Evolutionary conservation across 2,797 vertebrate genomes (phyloP).

Genomic region (Clarias laeviceps): DNA sequence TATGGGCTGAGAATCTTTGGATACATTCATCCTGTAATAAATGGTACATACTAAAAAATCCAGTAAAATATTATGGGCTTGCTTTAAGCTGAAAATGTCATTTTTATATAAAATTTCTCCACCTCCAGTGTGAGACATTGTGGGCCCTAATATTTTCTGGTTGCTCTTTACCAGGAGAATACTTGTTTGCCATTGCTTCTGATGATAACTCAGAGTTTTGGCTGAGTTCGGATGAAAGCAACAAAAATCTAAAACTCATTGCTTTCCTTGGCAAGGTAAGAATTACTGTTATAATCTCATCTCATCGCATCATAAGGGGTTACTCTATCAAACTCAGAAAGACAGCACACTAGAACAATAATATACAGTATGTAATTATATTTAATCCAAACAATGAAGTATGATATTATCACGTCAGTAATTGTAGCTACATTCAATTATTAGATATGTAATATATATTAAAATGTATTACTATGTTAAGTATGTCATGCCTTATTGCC

Average conservation of each 20-base stretch:
- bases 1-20: constrained; percentile 85
- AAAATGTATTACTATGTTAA: not conserved
- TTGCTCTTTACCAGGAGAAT: constrained; percentile 67
- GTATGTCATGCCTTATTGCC: not conserved
- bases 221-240: constrained; percentile 78
- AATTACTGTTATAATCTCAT: not conserved
- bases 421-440: not conserved
- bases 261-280: constrained; percentile 18
- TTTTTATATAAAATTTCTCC: not conserved
- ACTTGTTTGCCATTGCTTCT: constrained; percentile 82
- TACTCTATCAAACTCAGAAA: not conserved
- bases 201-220: constrained; percentile 87
- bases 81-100: not conserved
- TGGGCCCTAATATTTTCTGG: not conserved
- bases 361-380: not conserved
- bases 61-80: not conserved
- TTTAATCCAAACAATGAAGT: not conserved
- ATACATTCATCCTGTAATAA: constrained; percentile 75
- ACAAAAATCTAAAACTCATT: constrained; percentile 68
- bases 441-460: not conserved
- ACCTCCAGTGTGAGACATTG: not conserved
- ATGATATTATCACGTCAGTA: not conserved
- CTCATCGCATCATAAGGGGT: not conserved
- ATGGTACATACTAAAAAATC: constrained; percentile 62
- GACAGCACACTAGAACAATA: not conserved